Conservation (phyloP, 1,140 invertebrate genomes). For the Thaumatotibia leucotreta region DNA sequence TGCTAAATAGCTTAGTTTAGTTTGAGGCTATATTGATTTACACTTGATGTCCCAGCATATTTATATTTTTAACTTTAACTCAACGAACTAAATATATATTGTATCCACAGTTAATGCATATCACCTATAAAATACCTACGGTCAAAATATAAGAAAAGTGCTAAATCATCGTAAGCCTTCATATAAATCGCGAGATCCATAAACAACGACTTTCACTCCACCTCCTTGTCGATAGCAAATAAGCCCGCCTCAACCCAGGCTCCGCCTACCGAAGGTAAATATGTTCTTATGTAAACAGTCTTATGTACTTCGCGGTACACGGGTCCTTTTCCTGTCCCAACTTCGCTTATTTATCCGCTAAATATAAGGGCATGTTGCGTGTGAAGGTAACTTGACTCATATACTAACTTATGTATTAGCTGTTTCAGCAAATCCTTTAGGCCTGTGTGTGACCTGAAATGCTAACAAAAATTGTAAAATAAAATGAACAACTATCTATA, state of each 20-base stretch:
- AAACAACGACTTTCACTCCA: constrained; percentile 60
- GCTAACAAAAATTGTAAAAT: neutral
- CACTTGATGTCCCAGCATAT: too few relatives aligned
- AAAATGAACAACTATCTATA: too few relatives aligned
- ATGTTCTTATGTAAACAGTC: constrained; percentile 57
- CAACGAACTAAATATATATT: too few relatives aligned
- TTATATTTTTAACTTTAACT: too few relatives aligned
- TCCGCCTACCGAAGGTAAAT: constrained; percentile 69
- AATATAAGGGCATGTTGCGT: neutral
- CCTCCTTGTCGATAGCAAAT: constrained; percentile 69
- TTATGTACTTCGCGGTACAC: constrained; percentile 28
- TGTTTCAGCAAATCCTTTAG: too few relatives aligned
- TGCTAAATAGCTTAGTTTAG: too few relatives aligned
- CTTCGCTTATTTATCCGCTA: neutral
- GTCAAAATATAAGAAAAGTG: neutral
- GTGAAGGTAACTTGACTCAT: neutral
- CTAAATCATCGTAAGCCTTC: neutral
- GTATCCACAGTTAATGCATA: too few relatives aligned
- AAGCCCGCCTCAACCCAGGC: constrained; percentile 68
- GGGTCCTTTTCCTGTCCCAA: constrained; percentile 21
- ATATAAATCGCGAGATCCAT: constrained; percentile 34
- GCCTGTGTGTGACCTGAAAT: neutral
- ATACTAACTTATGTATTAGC: neutral
- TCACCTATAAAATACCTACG: too few relatives aligned
- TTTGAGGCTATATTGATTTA: too few relatives aligned